phyloP scores from a whole-genome alignment of 2,113 vertebrate species.

The Cyprinus carpio region DNA sequence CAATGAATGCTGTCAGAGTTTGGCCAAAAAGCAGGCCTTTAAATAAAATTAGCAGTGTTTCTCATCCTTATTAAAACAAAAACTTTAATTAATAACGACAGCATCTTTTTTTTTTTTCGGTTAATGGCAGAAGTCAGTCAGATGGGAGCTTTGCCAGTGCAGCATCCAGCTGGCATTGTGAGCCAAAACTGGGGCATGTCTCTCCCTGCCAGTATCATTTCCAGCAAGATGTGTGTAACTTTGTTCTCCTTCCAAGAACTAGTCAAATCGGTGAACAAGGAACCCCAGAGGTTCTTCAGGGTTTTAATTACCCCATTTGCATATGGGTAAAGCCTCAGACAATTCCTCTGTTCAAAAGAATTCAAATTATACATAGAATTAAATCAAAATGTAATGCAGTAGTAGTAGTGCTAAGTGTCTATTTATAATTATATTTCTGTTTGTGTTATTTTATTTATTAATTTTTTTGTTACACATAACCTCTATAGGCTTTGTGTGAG shows the following conservation, averaged over 20 bases:
- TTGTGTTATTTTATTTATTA: too few species aligned
- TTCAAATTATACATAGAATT: background rate
- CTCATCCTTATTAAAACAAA: background rate
- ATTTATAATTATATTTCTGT: background rate
- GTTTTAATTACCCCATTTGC: background rate
- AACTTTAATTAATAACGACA: background rate
- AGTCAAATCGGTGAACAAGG: background rate
- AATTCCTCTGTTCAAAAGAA: background rate
- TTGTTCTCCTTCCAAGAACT: conserved; percentile 42
- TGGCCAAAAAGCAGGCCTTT: background rate
- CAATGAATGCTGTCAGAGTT: background rate
- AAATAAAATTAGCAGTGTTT: background rate
- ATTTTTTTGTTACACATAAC: background rate
- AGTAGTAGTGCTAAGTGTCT: too few species aligned
- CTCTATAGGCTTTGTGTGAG: background rate
- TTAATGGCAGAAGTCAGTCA: conserved; percentile 17
- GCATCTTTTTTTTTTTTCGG: background rate
- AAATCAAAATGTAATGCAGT: background rate
- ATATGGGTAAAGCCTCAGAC: background rate
- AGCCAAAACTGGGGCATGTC: conserved; percentile 2
- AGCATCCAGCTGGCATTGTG: conserved; percentile 41
- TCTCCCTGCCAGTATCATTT: conserved; percentile 8
- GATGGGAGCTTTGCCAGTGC: conserved; percentile 36
- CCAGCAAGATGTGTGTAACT: background rate
- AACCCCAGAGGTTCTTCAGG: background rate